Conservation (phyloP, 2,113 vertebrate species). For the Calypte anna region DNA sequence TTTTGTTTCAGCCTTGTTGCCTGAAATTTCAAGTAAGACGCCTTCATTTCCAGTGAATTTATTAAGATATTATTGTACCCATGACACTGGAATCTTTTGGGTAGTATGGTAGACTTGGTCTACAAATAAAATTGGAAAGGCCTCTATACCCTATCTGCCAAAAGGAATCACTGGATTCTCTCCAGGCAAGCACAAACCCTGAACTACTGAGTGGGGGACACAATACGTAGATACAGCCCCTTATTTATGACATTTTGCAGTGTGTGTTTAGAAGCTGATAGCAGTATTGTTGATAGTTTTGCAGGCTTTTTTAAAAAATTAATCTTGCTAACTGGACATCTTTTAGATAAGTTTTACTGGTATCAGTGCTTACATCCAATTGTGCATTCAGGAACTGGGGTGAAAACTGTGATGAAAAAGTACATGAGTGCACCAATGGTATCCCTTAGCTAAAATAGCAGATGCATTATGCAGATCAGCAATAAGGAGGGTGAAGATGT, state of each 20-base stretch:
- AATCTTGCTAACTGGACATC: background rate
- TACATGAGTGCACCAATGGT: background rate
- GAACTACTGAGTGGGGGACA: background rate
- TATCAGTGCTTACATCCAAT: background rate
- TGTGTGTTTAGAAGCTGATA: background rate
- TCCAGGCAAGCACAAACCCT: background rate
- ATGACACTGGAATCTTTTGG: background rate
- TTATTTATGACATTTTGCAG: background rate
- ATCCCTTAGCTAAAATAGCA: constrained; percentile 20
- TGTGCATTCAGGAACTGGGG: background rate
- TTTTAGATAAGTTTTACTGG: background rate
- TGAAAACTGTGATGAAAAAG: background rate
- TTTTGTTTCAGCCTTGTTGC: background rate
- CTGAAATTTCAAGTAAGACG: background rate
- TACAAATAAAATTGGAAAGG: background rate
- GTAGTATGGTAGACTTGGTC: background rate
- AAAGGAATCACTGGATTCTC: background rate
- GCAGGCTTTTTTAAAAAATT: background rate
- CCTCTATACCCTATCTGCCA: background rate
- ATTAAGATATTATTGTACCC: background rate
- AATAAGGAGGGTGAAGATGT: constrained; percentile 34
- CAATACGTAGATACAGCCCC: background rate
- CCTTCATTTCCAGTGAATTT: background rate
- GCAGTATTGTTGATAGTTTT: background rate
- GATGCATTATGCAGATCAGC: background rate